Percentiles rank a stretch among this genome's conserved stretches.
phyloP scores from a whole-genome alignment of 2,797 vertebrate genomes.

The Merluccius polli region DNA sequence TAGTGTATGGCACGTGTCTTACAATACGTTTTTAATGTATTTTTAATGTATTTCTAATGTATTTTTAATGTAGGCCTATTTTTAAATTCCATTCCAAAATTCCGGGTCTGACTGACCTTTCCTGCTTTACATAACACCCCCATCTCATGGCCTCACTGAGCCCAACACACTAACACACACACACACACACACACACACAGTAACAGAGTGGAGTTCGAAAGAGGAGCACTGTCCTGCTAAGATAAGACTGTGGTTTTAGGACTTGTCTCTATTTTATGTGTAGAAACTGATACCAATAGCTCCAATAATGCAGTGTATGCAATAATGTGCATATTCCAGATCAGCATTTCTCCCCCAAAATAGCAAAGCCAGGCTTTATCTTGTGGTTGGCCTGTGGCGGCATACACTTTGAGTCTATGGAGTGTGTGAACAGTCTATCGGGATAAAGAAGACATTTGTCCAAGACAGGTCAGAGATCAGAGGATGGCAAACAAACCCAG shows the following conservation, averaged over 20 bases:
- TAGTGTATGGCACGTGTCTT: too few relatives aligned
- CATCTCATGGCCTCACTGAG: background rate
- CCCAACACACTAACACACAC: background rate
- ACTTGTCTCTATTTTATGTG: background rate
- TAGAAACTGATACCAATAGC: background rate
- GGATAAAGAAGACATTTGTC: slow-evolving; percentile 20
- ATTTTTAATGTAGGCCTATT: too few relatives aligned
- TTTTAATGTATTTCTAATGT: too few relatives aligned
- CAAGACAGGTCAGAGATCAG: slow-evolving; percentile 16
- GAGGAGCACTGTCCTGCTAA: background rate
- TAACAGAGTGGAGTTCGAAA: too few relatives aligned
- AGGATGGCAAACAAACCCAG: slow-evolving; percentile 25
- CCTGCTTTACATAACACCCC: background rate
- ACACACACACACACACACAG: background rate
- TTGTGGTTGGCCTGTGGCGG: background rate
- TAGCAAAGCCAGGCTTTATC: background rate
- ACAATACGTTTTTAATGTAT: too few relatives aligned
- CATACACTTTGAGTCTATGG: background rate
- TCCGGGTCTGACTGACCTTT: slow-evolving; percentile 13
- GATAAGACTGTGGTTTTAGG: background rate
- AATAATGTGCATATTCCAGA: background rate
- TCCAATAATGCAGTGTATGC: background rate
- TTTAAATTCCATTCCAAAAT: slow-evolving; percentile 20
- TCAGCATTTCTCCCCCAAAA: background rate
- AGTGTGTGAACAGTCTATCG: background rate